Evolutionary conservation across 1,140 invertebrate genomes (phyloP), one percentile per base, ranked within the genome.

Genomic region (Drosophila nigromelanica): DNA sequence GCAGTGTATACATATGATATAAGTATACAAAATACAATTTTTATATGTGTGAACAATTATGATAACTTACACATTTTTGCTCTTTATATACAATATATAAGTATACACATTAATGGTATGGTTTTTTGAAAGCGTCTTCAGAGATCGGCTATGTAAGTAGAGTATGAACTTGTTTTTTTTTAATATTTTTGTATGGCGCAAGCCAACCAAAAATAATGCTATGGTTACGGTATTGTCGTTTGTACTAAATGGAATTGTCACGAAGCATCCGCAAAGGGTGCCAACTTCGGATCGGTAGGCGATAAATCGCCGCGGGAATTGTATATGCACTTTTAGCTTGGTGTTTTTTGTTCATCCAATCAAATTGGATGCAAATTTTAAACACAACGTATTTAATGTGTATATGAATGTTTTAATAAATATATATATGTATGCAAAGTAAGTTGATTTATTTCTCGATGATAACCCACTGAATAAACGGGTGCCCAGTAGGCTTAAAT

Each of bases 321-420:
- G 33, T 7, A 0, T 45, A 45, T 21, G 15, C 7, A 45, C 15
- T 3, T 21, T n/a, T n/a, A 54, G 11, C 14, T 24, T 5, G 51
- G 8, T 37, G 33, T 21, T 39, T 45, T 51, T 52, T 70, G 48
- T 45, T 40, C 70, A 47, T 68, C 78, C 75, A 82, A 82, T 82
- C 11, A 63, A 82, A 82, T 82, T 82, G 80, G 63, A 66, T 66
- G 75, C n/a, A 30, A 42, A 24, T 59, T 61, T 74, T 61, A 60
- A 56, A 43, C 18, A 55, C 27, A 37, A 62, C 30, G 62, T 81
- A 69, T 77, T 70, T 45, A 33, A 55, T 66, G 63, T 80, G 78
- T 77, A 62, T 39, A 73, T 24, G 50, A 55, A 40, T 15, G 24
- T 42, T 56, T 67, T 18, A 78, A 81, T 69, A 59, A 43, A 67